Evolutionary conservation across 2,797 vertebrate genomes (phyloP).

Genomic region (Cryptoblepharus egeriae): DNA sequence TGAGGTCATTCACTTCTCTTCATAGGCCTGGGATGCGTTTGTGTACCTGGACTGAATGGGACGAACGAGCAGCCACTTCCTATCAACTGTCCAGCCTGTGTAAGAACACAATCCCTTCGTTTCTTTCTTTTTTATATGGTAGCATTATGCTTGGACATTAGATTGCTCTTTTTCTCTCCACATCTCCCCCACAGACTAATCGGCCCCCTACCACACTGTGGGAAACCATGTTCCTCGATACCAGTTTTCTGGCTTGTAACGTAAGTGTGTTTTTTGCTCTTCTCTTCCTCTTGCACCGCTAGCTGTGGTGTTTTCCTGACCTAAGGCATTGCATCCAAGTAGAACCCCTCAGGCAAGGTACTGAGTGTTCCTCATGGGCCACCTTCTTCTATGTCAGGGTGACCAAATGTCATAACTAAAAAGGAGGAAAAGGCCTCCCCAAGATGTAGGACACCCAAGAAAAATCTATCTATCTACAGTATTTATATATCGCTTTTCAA

Average conservation of each 20-base stretch:
- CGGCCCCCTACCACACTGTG: conserved; percentile 18
- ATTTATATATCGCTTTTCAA: no score
- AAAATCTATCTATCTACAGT: no score
- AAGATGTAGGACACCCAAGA: no score
- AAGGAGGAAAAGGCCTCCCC: no score
- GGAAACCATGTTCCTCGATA: conserved; percentile 49
- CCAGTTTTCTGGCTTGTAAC: conserved; percentile 55
- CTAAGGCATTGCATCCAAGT: no score
- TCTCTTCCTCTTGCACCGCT: no score
- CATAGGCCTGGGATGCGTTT: conserved; percentile 43
- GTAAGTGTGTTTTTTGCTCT: conserved; percentile 37
- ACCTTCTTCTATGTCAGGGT: no score
- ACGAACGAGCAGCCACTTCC: not conserved
- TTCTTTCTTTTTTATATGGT: no score
- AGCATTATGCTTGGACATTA: not conserved
- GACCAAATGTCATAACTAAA: no score
- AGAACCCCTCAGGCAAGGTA: no score
- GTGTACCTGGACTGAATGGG: not conserved
- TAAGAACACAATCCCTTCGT: not conserved
- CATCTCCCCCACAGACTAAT: conserved; percentile 21
- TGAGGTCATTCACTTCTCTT: not conserved
- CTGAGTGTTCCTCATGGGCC: no score
- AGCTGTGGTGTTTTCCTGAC: fast-evolving
- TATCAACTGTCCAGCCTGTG: conserved; percentile 13
- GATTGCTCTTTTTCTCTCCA: no score